Conservation (phyloP, 35 echinoderm and acorn worm genomes). For the Heliocidaris tuberculata region DNA sequence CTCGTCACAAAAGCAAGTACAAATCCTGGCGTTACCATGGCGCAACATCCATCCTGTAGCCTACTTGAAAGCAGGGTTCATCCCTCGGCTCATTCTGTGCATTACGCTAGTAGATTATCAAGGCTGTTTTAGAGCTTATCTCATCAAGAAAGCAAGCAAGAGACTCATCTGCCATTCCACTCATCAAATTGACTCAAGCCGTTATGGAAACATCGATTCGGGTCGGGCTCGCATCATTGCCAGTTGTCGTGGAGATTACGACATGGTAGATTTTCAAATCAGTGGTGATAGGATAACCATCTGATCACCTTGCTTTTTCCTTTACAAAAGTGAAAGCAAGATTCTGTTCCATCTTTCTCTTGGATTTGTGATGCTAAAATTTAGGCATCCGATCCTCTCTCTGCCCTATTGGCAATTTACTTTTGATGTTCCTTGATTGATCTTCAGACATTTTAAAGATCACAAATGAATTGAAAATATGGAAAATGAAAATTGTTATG, state of each 20-base stretch:
- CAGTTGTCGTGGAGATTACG: neutral
- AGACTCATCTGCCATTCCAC: neutral
- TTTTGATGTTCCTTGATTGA: neutral
- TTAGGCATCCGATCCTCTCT: neutral
- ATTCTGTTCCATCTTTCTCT: neutral
- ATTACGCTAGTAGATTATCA: neutral
- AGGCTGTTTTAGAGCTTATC: constrained; percentile 10
- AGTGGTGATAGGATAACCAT: neutral
- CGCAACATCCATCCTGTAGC: neutral
- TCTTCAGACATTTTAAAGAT: neutral
- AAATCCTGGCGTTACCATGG: neutral
- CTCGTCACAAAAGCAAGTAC: neutral
- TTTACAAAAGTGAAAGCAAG: neutral
- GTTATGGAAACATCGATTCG: constrained; percentile 10
- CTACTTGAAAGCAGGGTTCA: neutral
- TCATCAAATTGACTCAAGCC: neutral
- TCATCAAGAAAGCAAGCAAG: neutral
- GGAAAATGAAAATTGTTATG: too few relatives aligned
- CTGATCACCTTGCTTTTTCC: neutral
- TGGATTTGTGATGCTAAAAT: neutral
- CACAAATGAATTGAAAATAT: neutral
- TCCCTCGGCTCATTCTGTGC: neutral
- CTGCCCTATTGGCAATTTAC: neutral
- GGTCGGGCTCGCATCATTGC: constrained; percentile 6
- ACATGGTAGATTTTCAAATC: neutral